Evolutionary conservation across 53 echinoderm and acorn worm species (phyloP).

Genomic region (Pentamera pediparva): DNA sequence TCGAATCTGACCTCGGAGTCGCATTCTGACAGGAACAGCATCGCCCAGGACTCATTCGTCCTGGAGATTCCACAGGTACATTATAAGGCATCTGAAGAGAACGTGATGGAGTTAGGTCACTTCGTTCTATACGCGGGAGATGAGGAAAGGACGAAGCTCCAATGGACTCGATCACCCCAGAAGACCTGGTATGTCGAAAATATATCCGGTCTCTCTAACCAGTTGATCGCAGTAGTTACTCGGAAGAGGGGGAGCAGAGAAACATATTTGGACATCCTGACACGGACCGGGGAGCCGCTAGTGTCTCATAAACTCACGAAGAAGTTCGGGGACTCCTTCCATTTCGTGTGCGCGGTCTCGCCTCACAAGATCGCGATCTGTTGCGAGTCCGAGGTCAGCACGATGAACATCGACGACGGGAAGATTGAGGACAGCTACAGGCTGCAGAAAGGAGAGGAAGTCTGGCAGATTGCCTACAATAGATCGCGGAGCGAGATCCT

Average conservation of each 20-base stretch:
- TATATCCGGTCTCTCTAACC: not conserved
- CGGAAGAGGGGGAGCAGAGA: slow-evolving; percentile 2
- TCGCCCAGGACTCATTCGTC: slow-evolving; percentile 12
- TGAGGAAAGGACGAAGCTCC: not conserved
- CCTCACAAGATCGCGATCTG: not conserved
- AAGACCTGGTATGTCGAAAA: slow-evolving; percentile 13
- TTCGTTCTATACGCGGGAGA: not conserved
- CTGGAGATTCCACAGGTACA: slow-evolving; percentile 1
- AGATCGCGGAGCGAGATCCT: not conserved
- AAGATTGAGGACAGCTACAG: not conserved
- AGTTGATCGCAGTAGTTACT: slow-evolving; percentile 2
- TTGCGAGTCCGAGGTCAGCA: not conserved
- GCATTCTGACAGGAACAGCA: not conserved
- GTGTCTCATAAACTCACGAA: not conserved
- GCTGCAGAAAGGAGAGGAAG: slow-evolving; percentile 4
- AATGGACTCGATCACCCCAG: not conserved
- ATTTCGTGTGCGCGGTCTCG: slow-evolving; percentile 4
- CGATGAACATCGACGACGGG: slow-evolving; percentile 9
- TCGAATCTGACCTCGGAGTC: not conserved
- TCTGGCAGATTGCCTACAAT: slow-evolving; percentile 14
- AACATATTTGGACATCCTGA: not conserved
- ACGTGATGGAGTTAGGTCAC: not conserved
- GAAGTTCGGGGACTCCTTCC: not conserved
- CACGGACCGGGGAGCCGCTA: not conserved
- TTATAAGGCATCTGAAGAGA: not conserved